These are phyloP conservation scores for Poeciliopsis presidionis DNA, from an alignment of 2,797 vertebrate genomes.

Conservation along the genomic window DNA sequence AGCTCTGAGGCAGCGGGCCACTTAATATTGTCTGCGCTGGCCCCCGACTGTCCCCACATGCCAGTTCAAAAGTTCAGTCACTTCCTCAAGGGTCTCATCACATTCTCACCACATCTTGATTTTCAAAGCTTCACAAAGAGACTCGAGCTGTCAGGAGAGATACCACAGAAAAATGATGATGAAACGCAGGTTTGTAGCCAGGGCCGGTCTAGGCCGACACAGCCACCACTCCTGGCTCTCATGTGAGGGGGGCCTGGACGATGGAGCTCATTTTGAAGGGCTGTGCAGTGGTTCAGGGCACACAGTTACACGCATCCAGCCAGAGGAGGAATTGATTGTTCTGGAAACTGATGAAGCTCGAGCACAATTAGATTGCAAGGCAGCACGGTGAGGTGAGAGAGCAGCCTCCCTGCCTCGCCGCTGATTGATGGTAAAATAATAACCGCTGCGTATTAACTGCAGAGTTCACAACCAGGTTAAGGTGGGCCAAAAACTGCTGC, in stretches of 20 bases:
- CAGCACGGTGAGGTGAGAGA: slow-evolving; percentile 91
- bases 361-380: slow-evolving; percentile 98
- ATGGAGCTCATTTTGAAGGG: slow-evolving; percentile 89
- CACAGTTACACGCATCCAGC: slow-evolving; percentile 82
- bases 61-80: slow-evolving; percentile 91
- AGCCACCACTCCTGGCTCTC: slow-evolving; percentile 71
- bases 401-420: slow-evolving; percentile 73
- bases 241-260: slow-evolving; percentile 83
- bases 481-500: slow-evolving; percentile 90
- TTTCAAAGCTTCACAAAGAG: slow-evolving; percentile 85
- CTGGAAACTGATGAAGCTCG: slow-evolving; percentile 96
- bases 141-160: slow-evolving; percentile 87
- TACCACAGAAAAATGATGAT: slow-evolving; percentile 83
- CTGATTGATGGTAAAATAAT: slow-evolving; percentile 99
- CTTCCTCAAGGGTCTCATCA: slow-evolving; percentile 89
- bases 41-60: slow-evolving; percentile 68
- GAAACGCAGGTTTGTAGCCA: slow-evolving; percentile 85
- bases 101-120: slow-evolving; percentile 89
- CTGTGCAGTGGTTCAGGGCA: slow-evolving; percentile 84
- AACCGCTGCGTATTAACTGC: slow-evolving; percentile 94
- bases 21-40: slow-evolving; percentile 75
- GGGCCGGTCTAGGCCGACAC: slow-evolving; percentile 55
- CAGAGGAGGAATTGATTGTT: slow-evolving; percentile 89
- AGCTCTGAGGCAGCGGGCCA: slow-evolving; percentile 76
- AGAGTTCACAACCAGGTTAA: slow-evolving; percentile 96